Conservation (phyloP, 2,797 vertebrate species). For the Cyclura pinguis region DNA sequence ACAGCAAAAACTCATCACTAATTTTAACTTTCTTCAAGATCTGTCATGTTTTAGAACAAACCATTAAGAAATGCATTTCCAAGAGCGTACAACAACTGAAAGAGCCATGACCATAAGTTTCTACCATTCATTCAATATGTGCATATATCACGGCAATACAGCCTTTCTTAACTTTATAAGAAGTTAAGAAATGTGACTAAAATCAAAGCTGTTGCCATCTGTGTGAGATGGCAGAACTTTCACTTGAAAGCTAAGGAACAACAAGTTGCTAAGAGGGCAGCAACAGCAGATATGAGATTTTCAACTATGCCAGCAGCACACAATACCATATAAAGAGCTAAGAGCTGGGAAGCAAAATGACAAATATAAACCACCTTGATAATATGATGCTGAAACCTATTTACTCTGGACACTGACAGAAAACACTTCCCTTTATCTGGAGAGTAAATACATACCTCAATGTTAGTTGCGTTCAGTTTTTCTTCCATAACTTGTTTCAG, state of each 20-base stretch:
- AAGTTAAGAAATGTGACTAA: neutral
- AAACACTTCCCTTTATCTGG: neutral
- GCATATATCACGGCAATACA: neutral
- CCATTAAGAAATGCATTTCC: neutral
- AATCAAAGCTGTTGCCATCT: neutral
- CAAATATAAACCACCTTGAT: neutral
- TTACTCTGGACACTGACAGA: neutral
- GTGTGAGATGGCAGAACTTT: neutral
- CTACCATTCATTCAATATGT: neutral
- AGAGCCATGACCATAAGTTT: neutral
- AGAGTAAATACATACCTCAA: conserved; percentile 85
- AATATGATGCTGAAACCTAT: neutral
- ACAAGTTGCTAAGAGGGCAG: neutral
- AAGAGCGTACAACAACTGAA: neutral
- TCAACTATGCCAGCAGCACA: neutral
- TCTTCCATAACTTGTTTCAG: conserved; percentile 99
- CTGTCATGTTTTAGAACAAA: neutral
- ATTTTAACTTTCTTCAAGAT: neutral
- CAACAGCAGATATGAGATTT: neutral
- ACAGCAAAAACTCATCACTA: no score
- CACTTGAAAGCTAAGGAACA: neutral
- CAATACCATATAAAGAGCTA: neutral
- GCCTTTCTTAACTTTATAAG: neutral
- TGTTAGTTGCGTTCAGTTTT: conserved; percentile 98
- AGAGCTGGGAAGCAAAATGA: neutral